phyloP scores from a whole-genome alignment of 2,888 invertebrate genomes.

The Linnaemya tessellans region DNA sequence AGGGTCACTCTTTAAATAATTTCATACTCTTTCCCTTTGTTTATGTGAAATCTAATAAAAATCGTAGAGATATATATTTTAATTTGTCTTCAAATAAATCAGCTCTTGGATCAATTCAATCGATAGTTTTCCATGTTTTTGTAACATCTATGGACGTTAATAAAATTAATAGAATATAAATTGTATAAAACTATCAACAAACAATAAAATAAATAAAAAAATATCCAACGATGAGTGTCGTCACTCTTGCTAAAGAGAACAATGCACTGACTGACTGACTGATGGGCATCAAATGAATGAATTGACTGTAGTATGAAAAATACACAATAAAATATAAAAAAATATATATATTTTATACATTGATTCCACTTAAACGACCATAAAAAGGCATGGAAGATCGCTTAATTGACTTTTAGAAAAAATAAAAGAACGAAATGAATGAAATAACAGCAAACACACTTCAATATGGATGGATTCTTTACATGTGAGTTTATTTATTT shows the following conservation, averaged over 20 bases:
- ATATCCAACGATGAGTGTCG: conserved; percentile 9
- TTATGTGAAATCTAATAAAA: neutral
- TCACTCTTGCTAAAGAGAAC: conserved; percentile 15
- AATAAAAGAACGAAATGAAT: conserved; percentile 13
- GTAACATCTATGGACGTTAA: neutral
- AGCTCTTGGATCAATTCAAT: conserved; percentile 35
- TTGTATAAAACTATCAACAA: conserved; percentile 65
- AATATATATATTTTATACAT: neutral
- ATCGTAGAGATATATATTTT: neutral
- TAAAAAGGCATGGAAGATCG: conserved; percentile 60
- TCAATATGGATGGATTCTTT: neutral
- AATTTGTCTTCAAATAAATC: conserved; percentile 21
- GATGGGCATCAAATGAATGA: conserved; percentile 15
- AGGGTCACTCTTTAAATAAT: neutral
- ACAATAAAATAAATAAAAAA: conserved; percentile 51
- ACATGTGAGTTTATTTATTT: neutral
- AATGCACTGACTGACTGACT: neutral
- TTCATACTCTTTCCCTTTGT: neutral
- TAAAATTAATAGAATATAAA: conserved; percentile 63
- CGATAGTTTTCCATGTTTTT: conserved; percentile 32
- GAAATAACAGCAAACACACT: conserved; percentile 11
- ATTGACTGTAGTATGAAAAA: conserved; percentile 2
- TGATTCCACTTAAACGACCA: conserved; percentile 35
- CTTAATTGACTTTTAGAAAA: conserved; percentile 55
- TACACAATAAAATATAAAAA: conserved; percentile 17